These are phyloP conservation scores for Pseudopleuronectes americanus DNA, from an alignment of 2,797 vertebrate species.

Conservation along the genomic window DNA sequence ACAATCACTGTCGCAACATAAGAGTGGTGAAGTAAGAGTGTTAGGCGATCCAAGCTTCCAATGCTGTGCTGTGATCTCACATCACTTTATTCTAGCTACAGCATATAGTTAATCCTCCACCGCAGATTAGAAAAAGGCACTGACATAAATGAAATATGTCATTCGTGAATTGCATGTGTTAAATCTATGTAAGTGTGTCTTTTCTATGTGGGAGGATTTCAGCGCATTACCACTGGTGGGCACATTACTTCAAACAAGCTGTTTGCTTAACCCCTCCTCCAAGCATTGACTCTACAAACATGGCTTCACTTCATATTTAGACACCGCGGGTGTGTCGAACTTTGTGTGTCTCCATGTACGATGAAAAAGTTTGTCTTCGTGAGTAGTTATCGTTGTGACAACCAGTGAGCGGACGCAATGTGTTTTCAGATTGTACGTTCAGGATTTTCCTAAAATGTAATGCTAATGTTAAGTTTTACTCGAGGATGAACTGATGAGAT, in stretches of 20 bases:
- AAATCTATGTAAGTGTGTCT: neutral
- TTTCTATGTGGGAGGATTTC: neutral
- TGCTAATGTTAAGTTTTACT: no score
- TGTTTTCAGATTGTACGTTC: no score
- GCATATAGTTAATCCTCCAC: slow-evolving; percentile 1
- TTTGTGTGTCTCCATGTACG: neutral
- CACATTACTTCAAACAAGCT: slow-evolving; percentile 3
- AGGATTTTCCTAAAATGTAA: no score
- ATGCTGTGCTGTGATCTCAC: slow-evolving; percentile 18
- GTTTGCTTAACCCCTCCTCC: neutral
- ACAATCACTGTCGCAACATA: slow-evolving; percentile 8
- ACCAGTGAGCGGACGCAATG: no score
- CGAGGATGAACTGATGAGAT: no score
- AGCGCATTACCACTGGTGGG: neutral
- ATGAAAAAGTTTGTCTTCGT: neutral
- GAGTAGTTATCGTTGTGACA: neutral
- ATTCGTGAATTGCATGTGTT: slow-evolving; percentile 15
- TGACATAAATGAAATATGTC: slow-evolving; percentile 20
- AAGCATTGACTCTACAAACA: neutral
- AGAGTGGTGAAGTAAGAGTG: slow-evolving; percentile 25
- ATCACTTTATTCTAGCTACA: neutral
- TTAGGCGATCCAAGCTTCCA: slow-evolving; percentile 9
- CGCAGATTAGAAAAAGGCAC: neutral
- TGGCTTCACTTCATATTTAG: neutral
- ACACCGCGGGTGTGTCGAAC: neutral